Evolutionary conservation across 2,797 vertebrate species (phyloP), one percentile per base, ranked within the genome.

Genomic region (Ammospiza maritima): DNA sequence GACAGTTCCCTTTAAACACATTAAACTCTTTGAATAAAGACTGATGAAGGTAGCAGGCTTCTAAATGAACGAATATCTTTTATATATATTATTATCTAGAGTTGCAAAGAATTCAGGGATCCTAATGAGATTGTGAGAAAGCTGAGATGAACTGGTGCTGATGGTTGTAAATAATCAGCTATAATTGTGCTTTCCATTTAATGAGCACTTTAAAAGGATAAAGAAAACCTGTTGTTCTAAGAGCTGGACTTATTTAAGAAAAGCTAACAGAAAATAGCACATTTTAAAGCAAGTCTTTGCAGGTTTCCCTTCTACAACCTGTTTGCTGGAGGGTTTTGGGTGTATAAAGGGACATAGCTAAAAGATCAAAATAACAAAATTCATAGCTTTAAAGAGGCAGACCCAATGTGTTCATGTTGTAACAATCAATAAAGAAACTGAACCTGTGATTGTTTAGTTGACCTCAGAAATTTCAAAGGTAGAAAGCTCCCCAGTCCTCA

Each of bases 371-470:
- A 34, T 45, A 71, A 66, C 4, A 29, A 22, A 61, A 44, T 42
- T 34, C 2, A 3, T 9, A 8, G 2, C 12, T 62, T 66, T 40
- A 38, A 82, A 60, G 30, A 82, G 17, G 16, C 23, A 88, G 25
- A 73, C 26, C 14, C 4, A 9, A 51, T 0, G 0, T n/a, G 7
- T 16, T 34, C 44, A 34, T 29, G 7, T 40, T 56, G n/a, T 1
- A 80, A 8, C 20, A 85, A 60, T 4, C 20, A 53, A 21, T 14
- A 72, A 40, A 69, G 47, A 77, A 32, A 64, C 0, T 26, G 23
- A 47, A 77, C 53, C 30, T n/a, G 10, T 29, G 9, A 30, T 51
- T 79, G 13, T 51, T 90, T 29, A 32, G 34, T 2, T 67, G 20
- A 30, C 53, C 13, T 50, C 21, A 34, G 56, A 78, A 85, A 45